phyloP scores from a whole-genome alignment of 2,797 vertebrate species.

The Sciurus carolinensis region DNA sequence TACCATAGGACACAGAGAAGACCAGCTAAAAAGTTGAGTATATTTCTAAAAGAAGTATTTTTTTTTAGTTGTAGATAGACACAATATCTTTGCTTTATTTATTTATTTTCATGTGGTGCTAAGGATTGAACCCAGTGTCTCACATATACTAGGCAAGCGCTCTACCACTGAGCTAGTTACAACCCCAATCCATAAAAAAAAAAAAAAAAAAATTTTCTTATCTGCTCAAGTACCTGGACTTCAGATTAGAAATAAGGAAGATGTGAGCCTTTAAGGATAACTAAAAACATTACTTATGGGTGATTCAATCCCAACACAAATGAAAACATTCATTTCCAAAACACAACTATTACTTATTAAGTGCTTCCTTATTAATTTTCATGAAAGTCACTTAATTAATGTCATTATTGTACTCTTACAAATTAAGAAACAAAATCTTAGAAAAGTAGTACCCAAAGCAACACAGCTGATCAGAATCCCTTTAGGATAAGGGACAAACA shows the following conservation, averaged over 20 bases:
- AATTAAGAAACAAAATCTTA: constrained; percentile 33
- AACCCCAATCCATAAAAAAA: too few relatives aligned
- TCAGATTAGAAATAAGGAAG: not conserved
- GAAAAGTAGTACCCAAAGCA: not conserved
- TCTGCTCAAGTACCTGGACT: not conserved
- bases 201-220: not conserved
- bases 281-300: not conserved
- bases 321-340: constrained; percentile 18
- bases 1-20: not conserved
- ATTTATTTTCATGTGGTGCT: too few relatives aligned
- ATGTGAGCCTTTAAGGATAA: not conserved
- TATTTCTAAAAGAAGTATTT: constrained; percentile 6
- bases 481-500: not conserved
- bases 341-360: not conserved
- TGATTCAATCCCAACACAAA: not conserved
- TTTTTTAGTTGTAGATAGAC: not conserved
- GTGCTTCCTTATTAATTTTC: not conserved
- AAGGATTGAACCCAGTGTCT: too few relatives aligned
- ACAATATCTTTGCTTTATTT: too few relatives aligned
- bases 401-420: not conserved
- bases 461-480: not conserved
- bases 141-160: too few relatives aligned
- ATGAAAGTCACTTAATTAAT: not conserved
- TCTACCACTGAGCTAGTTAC: too few relatives aligned
- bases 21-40: not conserved